Base-by-base conservation (phyloP, 2,888 invertebrate species). In the Tetragonisca angustula region DNA sequence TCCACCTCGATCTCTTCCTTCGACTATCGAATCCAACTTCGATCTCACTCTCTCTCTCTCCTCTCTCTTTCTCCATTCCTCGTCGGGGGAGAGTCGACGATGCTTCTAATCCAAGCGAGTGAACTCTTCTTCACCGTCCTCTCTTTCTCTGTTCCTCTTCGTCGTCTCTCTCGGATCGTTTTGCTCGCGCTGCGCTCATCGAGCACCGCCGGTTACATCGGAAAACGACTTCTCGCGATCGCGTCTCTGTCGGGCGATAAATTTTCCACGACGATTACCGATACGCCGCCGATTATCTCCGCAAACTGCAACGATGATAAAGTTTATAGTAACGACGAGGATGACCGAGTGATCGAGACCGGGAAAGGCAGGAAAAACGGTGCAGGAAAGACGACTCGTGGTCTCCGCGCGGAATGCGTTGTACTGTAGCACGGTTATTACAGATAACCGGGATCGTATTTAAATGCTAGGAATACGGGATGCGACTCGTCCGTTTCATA, bases 201-300 rank as follows among this genome's bases (percentile, higher is more conserved):
- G 50, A 49, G 21, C 56, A n/a, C 13, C 13, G 72, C 71, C 59
- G 68, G 54, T 81, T 79, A 71, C 81, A 77, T 79, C 80, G 88
- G 86, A 82, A 88, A 88, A 88, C 81, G 79, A 81, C 84, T 88
- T 88, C 89, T 84, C 80, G 81, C 68, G 86, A 84, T 86, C 86
- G 79, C 71, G 52, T 61, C 80, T 73, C 70, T 64, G 52, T 50
- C 49, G 79, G 43, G 69, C 81, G 67, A 88, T 89, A 84, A 89
- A 89, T 89, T 89, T 88, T 87, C 85, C 84, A 79, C 79, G 81
- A 27, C 84, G 87, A 89, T 89, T 88, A 88, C 86, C 84, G 80
- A 84, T 87, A 84, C 79, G 77, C 75, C 27, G 71, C 43, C 80
- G 87, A 89, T 87, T 87, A 89, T 87, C 81, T 62, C 72, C 80